phyloP scores from a whole-genome alignment of 92 coral and sea anemone species.

The Porites lobata region DNA sequence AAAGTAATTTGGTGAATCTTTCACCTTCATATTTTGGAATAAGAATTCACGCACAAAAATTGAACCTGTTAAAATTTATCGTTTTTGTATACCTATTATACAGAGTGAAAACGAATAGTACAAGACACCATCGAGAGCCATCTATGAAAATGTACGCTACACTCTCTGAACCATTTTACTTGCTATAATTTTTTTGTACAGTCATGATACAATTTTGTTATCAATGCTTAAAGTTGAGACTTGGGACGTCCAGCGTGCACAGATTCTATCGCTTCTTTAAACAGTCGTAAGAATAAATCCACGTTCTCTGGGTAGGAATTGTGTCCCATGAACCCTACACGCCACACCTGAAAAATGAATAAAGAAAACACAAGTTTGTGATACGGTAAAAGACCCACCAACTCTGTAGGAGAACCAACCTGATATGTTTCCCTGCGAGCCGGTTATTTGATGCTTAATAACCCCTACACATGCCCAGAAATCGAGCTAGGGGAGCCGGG shows the following conservation, averaged over 20 bases:
- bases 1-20: no score
- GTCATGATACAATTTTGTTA: background rate
- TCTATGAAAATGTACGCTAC: background rate
- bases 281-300: slow-evolving; percentile 83
- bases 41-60: no score
- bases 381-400: no score
- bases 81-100: background rate
- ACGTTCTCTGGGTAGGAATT: slow-evolving; percentile 92
- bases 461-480: no score
- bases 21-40: no score
- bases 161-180: background rate
- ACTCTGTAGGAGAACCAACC: no score
- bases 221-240: slow-evolving; percentile 21
- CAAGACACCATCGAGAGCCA: background rate
- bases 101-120: background rate
- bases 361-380: background rate
- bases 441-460: no score
- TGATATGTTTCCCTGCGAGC: no score
- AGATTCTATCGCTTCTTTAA: slow-evolving; percentile 82
- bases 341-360: slow-evolving; percentile 77
- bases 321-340: slow-evolving; percentile 95
- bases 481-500: no score
- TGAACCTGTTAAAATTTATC: background rate
- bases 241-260: slow-evolving; percentile 22
- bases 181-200: background rate